Percentiles rank a stretch among this genome's conserved stretches.
phyloP scores from a whole-genome alignment of 2,113 vertebrate species.

The Solenodon paradoxus region DNA sequence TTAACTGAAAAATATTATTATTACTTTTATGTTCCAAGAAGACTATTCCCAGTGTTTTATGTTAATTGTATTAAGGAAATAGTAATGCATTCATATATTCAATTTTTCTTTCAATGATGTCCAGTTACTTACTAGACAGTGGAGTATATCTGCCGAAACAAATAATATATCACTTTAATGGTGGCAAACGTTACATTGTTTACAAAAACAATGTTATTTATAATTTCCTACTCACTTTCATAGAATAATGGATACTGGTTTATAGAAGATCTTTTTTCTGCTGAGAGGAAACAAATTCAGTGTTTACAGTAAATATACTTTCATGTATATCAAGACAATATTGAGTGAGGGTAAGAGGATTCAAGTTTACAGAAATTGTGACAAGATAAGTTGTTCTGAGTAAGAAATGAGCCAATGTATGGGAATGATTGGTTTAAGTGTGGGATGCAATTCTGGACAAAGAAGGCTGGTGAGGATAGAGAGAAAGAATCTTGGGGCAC shows the following conservation, averaged over 20 bases:
- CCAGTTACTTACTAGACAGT: neutral
- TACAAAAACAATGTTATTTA: neutral
- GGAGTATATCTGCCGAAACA: neutral
- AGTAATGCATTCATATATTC: neutral
- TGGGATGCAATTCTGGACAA: neutral
- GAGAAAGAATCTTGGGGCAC: no score
- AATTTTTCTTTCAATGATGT: neutral
- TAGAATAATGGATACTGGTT: neutral
- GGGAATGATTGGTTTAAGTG: neutral
- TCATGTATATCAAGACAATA: neutral
- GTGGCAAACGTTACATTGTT: neutral
- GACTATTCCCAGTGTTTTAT: neutral
- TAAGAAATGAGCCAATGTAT: neutral
- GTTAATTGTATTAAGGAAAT: neutral
- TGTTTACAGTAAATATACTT: neutral
- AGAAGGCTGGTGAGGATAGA: neutral
- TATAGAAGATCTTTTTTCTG: neutral
- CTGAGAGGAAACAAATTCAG: neutral
- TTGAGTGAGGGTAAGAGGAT: neutral
- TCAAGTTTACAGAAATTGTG: neutral
- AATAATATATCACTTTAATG: neutral
- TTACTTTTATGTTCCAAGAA: neutral
- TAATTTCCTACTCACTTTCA: neutral
- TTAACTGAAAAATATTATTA: neutral
- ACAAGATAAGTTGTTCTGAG: neutral